phyloP scores from a whole-genome alignment of 2,888 invertebrate genomes.

The Andrena marginata region DNA sequence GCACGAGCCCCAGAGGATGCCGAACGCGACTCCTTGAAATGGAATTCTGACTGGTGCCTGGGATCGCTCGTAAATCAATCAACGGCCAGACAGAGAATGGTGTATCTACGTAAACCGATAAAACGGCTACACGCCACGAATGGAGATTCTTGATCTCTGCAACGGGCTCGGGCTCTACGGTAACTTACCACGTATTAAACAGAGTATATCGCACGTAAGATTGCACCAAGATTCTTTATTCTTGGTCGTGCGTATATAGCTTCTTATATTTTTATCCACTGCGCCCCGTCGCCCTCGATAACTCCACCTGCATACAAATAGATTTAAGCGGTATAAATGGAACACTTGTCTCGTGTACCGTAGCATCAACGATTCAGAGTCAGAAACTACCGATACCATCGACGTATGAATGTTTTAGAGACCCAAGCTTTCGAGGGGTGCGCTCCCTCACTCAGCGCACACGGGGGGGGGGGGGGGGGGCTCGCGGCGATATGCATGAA shows the following conservation, averaged over 20 bases:
- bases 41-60: slow-evolving; percentile 63
- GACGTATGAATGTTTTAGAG: background rate
- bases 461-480: no score
- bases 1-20: slow-evolving; percentile 61
- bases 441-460: background rate
- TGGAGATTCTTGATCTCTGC: slow-evolving; percentile 35
- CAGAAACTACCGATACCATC: background rate
- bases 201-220: no score
- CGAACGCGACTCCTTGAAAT: slow-evolving; percentile 60
- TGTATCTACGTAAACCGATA: slow-evolving; percentile 46
- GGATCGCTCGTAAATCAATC: slow-evolving; percentile 62
- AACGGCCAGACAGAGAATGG: background rate
- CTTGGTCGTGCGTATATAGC: no score
- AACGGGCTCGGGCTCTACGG: slow-evolving; percentile 17
- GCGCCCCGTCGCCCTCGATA: no score
- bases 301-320: no score
- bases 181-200: background rate
- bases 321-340: no score
- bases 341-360: background rate
- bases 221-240: no score
- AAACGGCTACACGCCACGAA: slow-evolving; percentile 37
- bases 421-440: background rate
- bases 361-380: background rate
- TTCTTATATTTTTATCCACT: no score
- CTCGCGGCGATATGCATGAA: background rate